Conservation (phyloP, 2,113 vertebrate species). For the Cyphomyrus discorhynchus region DNA sequence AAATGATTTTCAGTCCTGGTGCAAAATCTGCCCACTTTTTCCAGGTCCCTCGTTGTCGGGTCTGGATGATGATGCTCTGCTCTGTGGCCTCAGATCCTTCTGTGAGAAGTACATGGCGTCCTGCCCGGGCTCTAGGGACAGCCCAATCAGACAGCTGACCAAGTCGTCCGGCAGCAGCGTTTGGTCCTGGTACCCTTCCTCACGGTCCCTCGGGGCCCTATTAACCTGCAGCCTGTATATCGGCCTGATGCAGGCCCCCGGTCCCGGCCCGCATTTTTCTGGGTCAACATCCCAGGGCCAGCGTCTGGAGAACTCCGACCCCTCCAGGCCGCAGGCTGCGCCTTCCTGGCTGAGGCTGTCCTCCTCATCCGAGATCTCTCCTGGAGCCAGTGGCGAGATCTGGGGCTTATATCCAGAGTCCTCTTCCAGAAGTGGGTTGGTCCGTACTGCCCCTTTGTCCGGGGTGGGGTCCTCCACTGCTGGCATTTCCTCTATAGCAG, state of each 20-base stretch:
- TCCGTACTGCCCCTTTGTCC: neutral
- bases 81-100: conserved; percentile 7
- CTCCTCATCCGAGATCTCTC: conserved; percentile 27
- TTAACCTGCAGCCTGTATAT: neutral
- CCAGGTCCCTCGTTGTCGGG: neutral
- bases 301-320: conserved; percentile 22
- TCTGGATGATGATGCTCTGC: neutral
- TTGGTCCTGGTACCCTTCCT: conserved; percentile 32
- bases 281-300: conserved; percentile 30
- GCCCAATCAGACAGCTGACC: conserved; percentile 25
- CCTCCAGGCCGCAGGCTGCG: neutral
- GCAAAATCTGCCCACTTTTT: neutral
- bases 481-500: conserved; percentile 46
- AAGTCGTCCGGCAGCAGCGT: conserved; percentile 20
- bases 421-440: conserved; percentile 18
- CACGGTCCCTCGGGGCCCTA: neutral
- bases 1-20: neutral
- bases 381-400: neutral
- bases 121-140: neutral
- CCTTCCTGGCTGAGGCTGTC: neutral
- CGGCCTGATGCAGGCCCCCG: conserved; percentile 18
- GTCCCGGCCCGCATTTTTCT: conserved; percentile 21
- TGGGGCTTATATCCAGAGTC: conserved; percentile 50
- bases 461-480: conserved; percentile 28
- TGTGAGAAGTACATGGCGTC: conserved; percentile 48